These are phyloP conservation scores for Pagrus major DNA, from an alignment of 2,113 vertebrate genomes.

Conservation along the genomic window DNA sequence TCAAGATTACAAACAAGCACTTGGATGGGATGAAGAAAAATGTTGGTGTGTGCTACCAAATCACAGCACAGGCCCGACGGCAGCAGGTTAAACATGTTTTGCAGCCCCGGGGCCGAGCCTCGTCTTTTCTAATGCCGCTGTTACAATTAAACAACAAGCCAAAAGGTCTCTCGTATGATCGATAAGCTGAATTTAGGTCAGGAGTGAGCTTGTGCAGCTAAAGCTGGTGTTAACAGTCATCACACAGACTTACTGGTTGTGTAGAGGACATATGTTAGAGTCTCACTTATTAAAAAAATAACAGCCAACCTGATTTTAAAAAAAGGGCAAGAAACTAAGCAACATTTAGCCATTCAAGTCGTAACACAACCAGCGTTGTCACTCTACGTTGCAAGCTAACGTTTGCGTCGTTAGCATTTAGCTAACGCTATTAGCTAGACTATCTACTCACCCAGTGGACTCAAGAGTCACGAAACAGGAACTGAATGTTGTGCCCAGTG, in stretches of 20 bases:
- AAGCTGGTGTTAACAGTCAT: not conserved
- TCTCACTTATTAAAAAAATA: rapidly evolving
- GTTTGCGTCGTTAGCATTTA: conserved; percentile 29
- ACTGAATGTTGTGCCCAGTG: not conserved
- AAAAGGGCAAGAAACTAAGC: not conserved
- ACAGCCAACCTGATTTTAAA: not conserved
- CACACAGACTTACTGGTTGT: not conserved
- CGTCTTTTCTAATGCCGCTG: not conserved
- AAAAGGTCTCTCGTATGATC: not conserved
- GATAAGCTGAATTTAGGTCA: not conserved
- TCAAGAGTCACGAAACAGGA: not conserved
- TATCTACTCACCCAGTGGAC: conserved; percentile 43
- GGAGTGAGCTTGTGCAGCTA: not conserved
- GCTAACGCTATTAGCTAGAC: not conserved
- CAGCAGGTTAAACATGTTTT: not conserved
- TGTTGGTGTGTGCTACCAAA: not conserved
- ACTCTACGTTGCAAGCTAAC: conserved; percentile 19
- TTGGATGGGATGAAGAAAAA: not conserved
- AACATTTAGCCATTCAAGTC: too few species aligned
- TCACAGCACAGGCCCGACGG: not conserved
- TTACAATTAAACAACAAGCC: not conserved
- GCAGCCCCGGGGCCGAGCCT: not conserved
- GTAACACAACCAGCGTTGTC: not conserved
- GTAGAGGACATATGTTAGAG: not conserved
- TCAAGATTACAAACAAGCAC: not conserved